phyloP scores from a whole-genome alignment of 1,140 invertebrate genomes.

The Fopius arisanus region DNA sequence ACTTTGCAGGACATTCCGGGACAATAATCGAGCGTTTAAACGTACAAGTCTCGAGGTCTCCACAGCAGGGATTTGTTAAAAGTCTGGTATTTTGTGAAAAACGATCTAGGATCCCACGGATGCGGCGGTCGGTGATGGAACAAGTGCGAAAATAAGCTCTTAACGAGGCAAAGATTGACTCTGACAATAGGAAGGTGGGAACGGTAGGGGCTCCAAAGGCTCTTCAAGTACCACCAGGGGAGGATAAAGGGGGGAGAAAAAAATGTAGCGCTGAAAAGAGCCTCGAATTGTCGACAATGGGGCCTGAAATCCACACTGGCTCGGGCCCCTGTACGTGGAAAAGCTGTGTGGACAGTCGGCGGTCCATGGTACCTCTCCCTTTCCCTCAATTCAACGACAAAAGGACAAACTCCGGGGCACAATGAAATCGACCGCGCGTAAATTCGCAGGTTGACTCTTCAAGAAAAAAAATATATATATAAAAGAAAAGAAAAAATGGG shows the following conservation, averaged over 20 bases:
- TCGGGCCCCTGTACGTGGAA: conserved; percentile 24
- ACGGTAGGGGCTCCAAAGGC: neutral
- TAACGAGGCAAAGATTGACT: conserved; percentile 66
- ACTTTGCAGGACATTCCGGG: neutral
- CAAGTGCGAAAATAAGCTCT: conserved; percentile 63
- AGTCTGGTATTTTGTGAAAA: neutral
- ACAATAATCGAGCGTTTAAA: conserved; percentile 3
- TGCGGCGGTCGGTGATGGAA: conserved; percentile 23
- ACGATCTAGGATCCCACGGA: neutral
- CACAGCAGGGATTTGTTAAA: neutral
- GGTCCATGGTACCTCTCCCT: conserved; percentile 24
- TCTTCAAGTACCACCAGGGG: conserved; percentile 1
- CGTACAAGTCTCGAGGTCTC: neutral
- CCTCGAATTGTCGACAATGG: conserved; percentile 47
- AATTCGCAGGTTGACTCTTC: conserved; percentile 61
- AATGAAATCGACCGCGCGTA: conserved; percentile 50
- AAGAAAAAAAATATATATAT: conserved; percentile 1
- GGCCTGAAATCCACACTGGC: conserved; percentile 47
- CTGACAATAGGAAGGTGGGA: conserved; percentile 30
- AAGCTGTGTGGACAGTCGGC: conserved; percentile 33
- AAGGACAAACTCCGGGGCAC: conserved; percentile 35
- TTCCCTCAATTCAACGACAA: conserved; percentile 32
- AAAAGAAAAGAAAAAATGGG: conserved; percentile 8
- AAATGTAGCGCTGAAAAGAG: conserved; percentile 25
- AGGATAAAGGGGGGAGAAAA: neutral